Conservation (phyloP, 2,888 invertebrate genomes). For the Tuberolachnus salignus region DNA sequence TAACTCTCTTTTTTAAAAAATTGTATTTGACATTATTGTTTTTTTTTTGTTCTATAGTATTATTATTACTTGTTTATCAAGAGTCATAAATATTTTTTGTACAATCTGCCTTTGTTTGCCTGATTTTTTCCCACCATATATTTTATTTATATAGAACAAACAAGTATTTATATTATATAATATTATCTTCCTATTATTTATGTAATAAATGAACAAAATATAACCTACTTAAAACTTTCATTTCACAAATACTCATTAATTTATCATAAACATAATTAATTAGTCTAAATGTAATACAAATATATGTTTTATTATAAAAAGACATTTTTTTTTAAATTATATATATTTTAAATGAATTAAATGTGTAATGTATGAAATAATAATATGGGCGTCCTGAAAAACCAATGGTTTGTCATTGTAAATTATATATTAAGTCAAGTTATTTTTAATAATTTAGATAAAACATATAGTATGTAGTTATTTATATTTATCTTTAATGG, state of each 20-base stretch:
- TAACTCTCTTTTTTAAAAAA: neutral
- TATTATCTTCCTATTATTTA: slow-evolving; percentile 52
- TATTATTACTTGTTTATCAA: slow-evolving; percentile 38
- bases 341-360: slow-evolving; percentile 29
- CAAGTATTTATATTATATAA: slow-evolving; percentile 30
- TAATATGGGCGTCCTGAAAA: slow-evolving; percentile 31
- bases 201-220: slow-evolving; percentile 50
- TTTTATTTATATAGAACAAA: slow-evolving; percentile 49
- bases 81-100: slow-evolving; percentile 29
- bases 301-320: slow-evolving; percentile 38
- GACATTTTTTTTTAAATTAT: slow-evolving; percentile 37
- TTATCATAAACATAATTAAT: slow-evolving; percentile 40
- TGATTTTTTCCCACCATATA: slow-evolving; percentile 40
- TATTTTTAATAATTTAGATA: slow-evolving; percentile 35
- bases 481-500: slow-evolving; percentile 14
- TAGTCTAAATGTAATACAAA: slow-evolving; percentile 38
- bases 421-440: slow-evolving; percentile 44
- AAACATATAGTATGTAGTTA: slow-evolving; percentile 21
- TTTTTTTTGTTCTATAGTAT: neutral
- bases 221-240: slow-evolving; percentile 51
- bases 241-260: slow-evolving; percentile 47
- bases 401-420: slow-evolving; percentile 1
- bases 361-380: slow-evolving; percentile 27
- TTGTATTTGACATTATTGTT: neutral
- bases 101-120: slow-evolving; percentile 50